phyloP scores from a whole-genome alignment of 1,140 invertebrate genomes.

The Mya arenaria region DNA sequence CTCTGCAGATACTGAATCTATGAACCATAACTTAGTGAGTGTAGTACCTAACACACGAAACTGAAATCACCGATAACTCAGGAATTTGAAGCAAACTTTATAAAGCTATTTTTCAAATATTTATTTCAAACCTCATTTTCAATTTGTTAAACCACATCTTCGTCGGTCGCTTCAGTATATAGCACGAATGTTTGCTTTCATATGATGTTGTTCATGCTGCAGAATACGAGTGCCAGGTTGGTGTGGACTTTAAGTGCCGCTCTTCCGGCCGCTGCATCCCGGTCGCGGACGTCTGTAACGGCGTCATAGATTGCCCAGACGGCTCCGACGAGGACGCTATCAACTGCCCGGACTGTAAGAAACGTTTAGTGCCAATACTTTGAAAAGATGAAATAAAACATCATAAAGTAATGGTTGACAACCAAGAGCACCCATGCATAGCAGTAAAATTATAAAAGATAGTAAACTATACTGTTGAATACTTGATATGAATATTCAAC shows the following conservation, averaged over 20 bases:
- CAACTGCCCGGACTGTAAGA: constrained; percentile 2
- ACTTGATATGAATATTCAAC: background rate
- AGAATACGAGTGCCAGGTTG: constrained; percentile 26
- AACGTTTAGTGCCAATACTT: too few relatives aligned
- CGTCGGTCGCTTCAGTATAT: too few relatives aligned
- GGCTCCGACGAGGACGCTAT: constrained; percentile 22
- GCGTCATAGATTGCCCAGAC: constrained; percentile 26
- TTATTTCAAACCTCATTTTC: too few relatives aligned
- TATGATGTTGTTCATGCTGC: background rate
- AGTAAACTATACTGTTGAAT: background rate
- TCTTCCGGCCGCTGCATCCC: constrained; percentile 34
- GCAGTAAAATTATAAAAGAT: background rate
- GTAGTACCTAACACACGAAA: too few relatives aligned
- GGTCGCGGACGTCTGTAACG: constrained; percentile 19
- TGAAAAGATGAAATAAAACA: background rate
- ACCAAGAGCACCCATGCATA: too few relatives aligned
- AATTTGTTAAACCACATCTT: too few relatives aligned
- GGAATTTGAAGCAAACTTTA: too few relatives aligned
- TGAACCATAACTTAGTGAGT: too few relatives aligned
- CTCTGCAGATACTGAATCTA: too few relatives aligned
- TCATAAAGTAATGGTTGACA: background rate
- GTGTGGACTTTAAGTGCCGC: constrained; percentile 34
- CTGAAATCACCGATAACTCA: too few relatives aligned
- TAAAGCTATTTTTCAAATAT: too few relatives aligned
- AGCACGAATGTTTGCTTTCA: too few relatives aligned